These are phyloP conservation scores for Schrankia costaestrigalis DNA, from an alignment of 2,888 invertebrate species.

Conservation along the genomic window DNA sequence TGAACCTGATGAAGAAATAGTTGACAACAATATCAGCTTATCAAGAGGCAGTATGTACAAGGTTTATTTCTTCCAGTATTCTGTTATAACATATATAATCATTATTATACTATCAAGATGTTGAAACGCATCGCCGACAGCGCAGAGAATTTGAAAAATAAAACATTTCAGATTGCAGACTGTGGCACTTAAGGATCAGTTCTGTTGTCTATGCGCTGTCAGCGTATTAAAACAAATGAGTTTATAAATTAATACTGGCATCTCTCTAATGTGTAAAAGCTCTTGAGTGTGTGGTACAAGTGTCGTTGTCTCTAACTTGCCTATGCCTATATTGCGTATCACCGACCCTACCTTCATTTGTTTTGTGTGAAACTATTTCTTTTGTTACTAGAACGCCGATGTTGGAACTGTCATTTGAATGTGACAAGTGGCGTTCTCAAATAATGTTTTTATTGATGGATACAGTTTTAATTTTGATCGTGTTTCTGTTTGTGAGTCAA, in stretches of 20 bases:
- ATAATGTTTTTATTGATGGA: background rate
- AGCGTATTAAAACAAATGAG: conserved; percentile 19
- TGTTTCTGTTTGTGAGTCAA: conserved; percentile 1
- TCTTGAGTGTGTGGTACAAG: conserved; percentile 67
- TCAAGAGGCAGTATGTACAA: conserved; percentile 14
- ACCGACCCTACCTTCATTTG: conserved; percentile 16
- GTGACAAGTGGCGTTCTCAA: background rate
- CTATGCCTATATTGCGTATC: conserved; percentile 38
- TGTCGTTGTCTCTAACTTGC: conserved; percentile 77
- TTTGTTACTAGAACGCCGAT: conserved; percentile 9
- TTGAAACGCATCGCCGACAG: conserved; percentile 26
- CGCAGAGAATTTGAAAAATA: conserved; percentile 44
- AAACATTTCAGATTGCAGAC: conserved; percentile 42
- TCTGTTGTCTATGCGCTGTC: conserved; percentile 55
- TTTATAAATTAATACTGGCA: conserved; percentile 43
- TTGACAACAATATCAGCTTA: conserved; percentile 34
- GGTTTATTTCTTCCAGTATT: conserved; percentile 30
- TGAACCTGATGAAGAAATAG: conserved; percentile 5
- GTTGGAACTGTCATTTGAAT: conserved; percentile 19
- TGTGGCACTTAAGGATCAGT: conserved; percentile 69
- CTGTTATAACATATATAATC: conserved; percentile 32
- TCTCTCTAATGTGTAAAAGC: conserved; percentile 61
- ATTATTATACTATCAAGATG: conserved; percentile 31
- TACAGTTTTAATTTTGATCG: too few species aligned
- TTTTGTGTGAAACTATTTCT: conserved; percentile 7